Percentiles rank a stretch among this genome's conserved stretches.
Evolutionary conservation across 2,797 vertebrate species (phyloP).

Genomic region (Erethizon dorsatum): DNA sequence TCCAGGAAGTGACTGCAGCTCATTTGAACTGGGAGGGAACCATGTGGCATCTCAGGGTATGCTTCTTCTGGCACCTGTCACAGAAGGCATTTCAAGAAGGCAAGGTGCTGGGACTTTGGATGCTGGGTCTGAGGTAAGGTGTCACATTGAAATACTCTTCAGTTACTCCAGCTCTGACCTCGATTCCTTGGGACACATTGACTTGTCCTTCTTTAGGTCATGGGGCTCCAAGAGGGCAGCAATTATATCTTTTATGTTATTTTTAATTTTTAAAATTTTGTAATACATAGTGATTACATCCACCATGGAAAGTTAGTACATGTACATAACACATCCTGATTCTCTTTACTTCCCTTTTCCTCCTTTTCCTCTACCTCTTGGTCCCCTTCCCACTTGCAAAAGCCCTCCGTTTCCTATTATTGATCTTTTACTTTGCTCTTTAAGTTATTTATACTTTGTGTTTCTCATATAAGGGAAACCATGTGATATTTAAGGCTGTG

Average conservation of each 20-base stretch:
- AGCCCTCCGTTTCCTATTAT: background rate
- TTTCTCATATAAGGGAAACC: background rate
- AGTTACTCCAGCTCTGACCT: background rate
- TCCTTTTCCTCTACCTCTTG: background rate
- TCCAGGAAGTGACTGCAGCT: background rate
- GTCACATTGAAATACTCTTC: background rate
- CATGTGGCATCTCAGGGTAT: rapidly evolving
- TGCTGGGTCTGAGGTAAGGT: background rate
- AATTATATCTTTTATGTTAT: background rate
- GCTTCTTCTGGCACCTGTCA: background rate
- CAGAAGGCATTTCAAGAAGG: background rate
- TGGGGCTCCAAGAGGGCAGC: background rate
- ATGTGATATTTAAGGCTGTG: background rate
- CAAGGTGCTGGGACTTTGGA: background rate
- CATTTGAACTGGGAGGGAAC: background rate
- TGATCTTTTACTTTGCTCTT: background rate
- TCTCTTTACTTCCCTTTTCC: background rate
- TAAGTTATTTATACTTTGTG: background rate
- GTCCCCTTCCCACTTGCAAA: background rate
- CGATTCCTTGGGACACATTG: background rate
- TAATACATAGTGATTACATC: background rate
- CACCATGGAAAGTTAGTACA: background rate
- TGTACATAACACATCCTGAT: background rate
- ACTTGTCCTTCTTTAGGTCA: background rate
- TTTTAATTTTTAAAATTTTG: background rate